Evolutionary conservation across 2,113 vertebrate genomes (phyloP), one percentile per base, ranked within the genome.

Genomic region (Rhinogobius similis): DNA sequence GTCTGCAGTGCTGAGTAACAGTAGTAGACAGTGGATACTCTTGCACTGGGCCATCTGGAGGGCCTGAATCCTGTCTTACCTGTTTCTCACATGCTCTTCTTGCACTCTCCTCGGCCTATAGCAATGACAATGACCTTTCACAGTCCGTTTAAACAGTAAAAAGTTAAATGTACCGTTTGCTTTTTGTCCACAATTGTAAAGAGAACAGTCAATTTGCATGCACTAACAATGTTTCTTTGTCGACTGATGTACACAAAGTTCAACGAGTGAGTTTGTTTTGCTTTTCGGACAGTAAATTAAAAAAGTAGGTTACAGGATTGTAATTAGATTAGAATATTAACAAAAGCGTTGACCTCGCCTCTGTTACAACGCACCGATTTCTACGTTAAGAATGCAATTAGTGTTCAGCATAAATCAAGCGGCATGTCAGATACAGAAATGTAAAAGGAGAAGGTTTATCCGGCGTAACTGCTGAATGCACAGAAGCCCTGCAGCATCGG

Each of bases 1-100:
- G 23, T 32, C 38, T 53, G 38, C 76, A 27, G 61, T n/a, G 23
- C 46, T 58, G 43, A 50, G 78, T 39, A 55, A 62, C 68, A 70
- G 29, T 3, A 9, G 62, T 21, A 36, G 58, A 36, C 58, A 75
- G 75, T 48, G 64, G 59, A 71, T 77, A 70, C 48, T 70, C 44
- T 23, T 38, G 63, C 68, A 69, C 56, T 64, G 78, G 68, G 69
- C 63, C 64, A 55, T 56, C 75, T 72, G 46, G 12, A 58, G 82
- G 81, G 77, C 82, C 83, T 81, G 66, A 76, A 81, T 83, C 83
- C 68, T 0, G 77, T 74, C 84, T 73, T 87, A 88, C 86, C 86
- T 85, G 86, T 88, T 89, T 81, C 16, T 80, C 71, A 76, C 78
- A 65, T 68, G 68, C 68, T 62, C 63, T 75, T 72, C 52, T 75